Percentiles rank a stretch among this genome's conserved stretches.
Evolutionary conservation across 2,113 vertebrate genomes (phyloP).

Genomic region (Mastomys coucha): DNA sequence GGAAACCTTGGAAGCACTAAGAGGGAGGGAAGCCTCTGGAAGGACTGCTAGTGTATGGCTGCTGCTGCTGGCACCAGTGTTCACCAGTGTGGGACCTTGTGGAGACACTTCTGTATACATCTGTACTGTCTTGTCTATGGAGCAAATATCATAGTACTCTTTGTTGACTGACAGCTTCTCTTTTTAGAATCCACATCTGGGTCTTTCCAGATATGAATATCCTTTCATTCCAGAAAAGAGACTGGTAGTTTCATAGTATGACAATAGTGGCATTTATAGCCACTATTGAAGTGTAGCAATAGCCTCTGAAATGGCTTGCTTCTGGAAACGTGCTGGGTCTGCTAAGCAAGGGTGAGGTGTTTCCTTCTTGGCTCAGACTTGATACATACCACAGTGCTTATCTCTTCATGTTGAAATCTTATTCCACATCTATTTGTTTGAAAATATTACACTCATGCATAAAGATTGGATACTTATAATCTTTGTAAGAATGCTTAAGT

Average conservation of each 20-base stretch:
- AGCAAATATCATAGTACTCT: fast-evolving
- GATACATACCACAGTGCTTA: background rate
- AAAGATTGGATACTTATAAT: background rate
- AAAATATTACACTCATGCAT: background rate
- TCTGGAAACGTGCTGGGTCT: background rate
- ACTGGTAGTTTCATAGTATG: background rate
- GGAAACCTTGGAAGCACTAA: background rate
- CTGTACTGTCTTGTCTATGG: background rate
- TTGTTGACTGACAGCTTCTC: background rate
- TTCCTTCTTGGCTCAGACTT: background rate
- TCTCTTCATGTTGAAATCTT: background rate
- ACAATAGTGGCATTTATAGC: background rate
- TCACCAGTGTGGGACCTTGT: background rate
- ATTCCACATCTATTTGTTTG: background rate
- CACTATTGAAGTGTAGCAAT: background rate
- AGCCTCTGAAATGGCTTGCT: background rate
- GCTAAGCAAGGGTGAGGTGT: background rate
- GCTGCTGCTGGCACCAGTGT: background rate
- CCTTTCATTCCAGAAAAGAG: background rate
- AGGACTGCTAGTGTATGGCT: background rate
- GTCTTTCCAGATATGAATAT: background rate
- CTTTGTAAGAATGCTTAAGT: background rate
- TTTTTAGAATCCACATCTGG: background rate
- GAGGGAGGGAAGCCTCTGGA: background rate
- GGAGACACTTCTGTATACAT: background rate